Base-by-base conservation (phyloP, 2,113 vertebrate genomes). In the Etia nguti region DNA sequence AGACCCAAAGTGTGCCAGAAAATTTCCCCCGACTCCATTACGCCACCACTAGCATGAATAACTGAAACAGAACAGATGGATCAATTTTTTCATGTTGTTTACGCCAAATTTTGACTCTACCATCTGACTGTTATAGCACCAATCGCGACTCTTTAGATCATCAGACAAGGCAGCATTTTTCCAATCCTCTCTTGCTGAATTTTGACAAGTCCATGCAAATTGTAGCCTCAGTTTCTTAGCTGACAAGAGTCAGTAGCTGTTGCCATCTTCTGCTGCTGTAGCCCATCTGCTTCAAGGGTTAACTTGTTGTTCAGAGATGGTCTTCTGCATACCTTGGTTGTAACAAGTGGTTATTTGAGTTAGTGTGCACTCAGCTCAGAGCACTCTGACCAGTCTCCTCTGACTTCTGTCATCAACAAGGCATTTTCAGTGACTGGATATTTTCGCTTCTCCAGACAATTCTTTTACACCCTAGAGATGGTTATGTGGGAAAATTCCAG, bases 281-380 rank as follows among this genome's bases (percentile, higher is more conserved):
- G 38, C 38, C 8, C 43, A 73, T 46, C 65, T 16, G 13, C 38
- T 43, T 73, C 2, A 73, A 73, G 2, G 38, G 13, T 73, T 15
- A 24, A 46, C 13, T 10, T 73, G 22, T 73, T 18, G 38, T 73
- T 43, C 68, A 73, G 22, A 46, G 68, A 18, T 46, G 22, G 1
- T 46, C 8, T 38, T 65, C 31, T 38, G 60, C 31, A 65, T 65
- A 73, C 22, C 68, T 73, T 46, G 22, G 65, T 3, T 73, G n/a
- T n/a, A 65, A 65, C 60, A 65, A 38, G 6, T n/a, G 43, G 22
- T 73, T 73, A 46, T 46, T 18, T 73, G 68, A 70, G 65, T 73
- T 26, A 46, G 38, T 73, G 1, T 46, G 38, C n/a, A 16, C 3
- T 46, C 2, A 73, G 68, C 1, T 18, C 22, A 18, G 2, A 73